Percentiles rank a stretch among this genome's conserved stretches.
Conservation (phyloP, 2,113 vertebrate species). For the Redunca redunca region DNA sequence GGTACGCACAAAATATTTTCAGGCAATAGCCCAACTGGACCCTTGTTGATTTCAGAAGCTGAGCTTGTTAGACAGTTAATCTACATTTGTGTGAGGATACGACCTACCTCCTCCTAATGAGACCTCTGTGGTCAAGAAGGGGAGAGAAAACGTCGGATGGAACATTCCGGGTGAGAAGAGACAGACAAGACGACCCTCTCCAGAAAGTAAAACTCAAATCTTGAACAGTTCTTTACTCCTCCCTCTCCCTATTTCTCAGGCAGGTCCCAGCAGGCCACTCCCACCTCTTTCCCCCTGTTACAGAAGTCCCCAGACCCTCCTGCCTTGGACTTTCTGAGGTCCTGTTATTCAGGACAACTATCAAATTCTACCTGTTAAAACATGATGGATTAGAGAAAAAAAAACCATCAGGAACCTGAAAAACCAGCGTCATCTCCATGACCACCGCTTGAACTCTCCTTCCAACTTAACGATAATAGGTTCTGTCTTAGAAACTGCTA, state of each 20-base stretch:
- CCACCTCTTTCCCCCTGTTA: background rate
- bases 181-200: background rate
- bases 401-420: conserved; percentile 86
- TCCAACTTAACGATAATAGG: conserved; percentile 93
- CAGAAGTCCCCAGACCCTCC: conserved; percentile 34
- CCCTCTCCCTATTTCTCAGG: conserved; percentile 14
- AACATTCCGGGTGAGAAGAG: background rate
- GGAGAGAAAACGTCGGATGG: background rate
- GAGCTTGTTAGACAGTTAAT: background rate
- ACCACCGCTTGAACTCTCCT: conserved; percentile 92
- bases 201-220: conserved; percentile 24
- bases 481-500: conserved; percentile 90
- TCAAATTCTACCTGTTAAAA: conserved; percentile 87
- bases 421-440: conserved; percentile 93
- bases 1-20: background rate
- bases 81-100: background rate
- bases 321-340: conserved; percentile 70
- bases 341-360: conserved; percentile 78
- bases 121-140: background rate
- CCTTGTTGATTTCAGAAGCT: background rate
- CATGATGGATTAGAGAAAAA: conserved; percentile 86
- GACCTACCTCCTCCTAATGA: background rate
- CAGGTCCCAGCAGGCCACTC: background rate
- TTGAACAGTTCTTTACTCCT: background rate
- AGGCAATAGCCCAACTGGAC: background rate